A percentile compares a stretch with the other conserved stretches of the same genome.
These are phyloP conservation scores for Ptychadena robeensis DNA, from an alignment of 2,797 vertebrate species.

Conservation along the genomic window DNA sequence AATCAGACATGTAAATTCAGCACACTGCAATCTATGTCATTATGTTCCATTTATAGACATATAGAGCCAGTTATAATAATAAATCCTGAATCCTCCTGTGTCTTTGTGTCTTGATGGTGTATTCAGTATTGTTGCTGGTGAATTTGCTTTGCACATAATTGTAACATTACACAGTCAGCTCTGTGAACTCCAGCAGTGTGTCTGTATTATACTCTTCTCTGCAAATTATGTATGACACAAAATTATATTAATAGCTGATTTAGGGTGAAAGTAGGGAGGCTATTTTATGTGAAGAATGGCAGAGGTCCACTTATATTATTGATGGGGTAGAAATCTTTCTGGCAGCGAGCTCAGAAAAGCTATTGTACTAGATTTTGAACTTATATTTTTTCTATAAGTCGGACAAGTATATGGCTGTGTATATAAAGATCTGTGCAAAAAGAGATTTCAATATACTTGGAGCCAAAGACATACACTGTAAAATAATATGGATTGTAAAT, in stretches of 20 bases:
- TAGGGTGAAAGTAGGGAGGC: slow-evolving; percentile 54
- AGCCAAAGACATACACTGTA: slow-evolving; percentile 12
- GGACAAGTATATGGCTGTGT: slow-evolving; percentile 28
- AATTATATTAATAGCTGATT: slow-evolving; percentile 60
- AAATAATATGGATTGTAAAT: slow-evolving; percentile 44
- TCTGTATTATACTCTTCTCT: slow-evolving; percentile 58
- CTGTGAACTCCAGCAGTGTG: slow-evolving; percentile 53
- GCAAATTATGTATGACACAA: slow-evolving; percentile 54
- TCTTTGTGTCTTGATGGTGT: slow-evolving; percentile 58
- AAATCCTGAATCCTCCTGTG: slow-evolving; percentile 55
- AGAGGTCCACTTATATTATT: slow-evolving; percentile 57
- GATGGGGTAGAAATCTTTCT: slow-evolving; percentile 49
- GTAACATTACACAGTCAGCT: slow-evolving; percentile 49
- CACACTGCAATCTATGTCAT: slow-evolving; percentile 30
- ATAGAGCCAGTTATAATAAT: slow-evolving; percentile 42
- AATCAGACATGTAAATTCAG: slow-evolving; percentile 38
- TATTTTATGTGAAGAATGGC: slow-evolving; percentile 46
- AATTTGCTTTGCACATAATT: slow-evolving; percentile 57
- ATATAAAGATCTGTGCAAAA: slow-evolving; percentile 21
- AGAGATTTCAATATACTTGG: background rate
- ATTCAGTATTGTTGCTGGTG: slow-evolving; percentile 47
- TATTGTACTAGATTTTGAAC: slow-evolving; percentile 18
- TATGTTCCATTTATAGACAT: slow-evolving; percentile 58
- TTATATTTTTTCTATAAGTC: slow-evolving; percentile 25
- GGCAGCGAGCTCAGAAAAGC: slow-evolving; percentile 17